phyloP scores from a whole-genome alignment of 2,113 vertebrate genomes.

The Sander vitreus region DNA sequence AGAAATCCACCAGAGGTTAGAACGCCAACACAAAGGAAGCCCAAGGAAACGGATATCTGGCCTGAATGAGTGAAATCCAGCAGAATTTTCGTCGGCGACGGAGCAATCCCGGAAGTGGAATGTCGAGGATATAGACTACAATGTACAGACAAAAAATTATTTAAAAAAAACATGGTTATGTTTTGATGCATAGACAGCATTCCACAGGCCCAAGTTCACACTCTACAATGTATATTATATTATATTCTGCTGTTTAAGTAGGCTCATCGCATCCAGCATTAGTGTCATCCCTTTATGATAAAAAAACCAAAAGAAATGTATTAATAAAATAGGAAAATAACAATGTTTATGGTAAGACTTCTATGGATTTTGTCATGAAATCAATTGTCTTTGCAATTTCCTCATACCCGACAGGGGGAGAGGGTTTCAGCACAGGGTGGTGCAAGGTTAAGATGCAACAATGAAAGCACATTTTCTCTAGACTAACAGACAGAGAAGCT shows the following conservation, averaged over 20 bases:
- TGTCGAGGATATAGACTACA: too few species aligned
- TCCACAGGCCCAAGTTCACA: slow-evolving; percentile 9
- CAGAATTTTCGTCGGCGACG: too few species aligned
- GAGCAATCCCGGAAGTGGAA: too few species aligned
- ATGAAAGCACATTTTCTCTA: not conserved
- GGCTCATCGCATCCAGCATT: slow-evolving; percentile 3
- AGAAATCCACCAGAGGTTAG: too few species aligned
- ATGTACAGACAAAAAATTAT: not conserved
- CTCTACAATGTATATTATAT: not conserved
- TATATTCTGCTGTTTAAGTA: slow-evolving; percentile 9
- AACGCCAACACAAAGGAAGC: too few species aligned
- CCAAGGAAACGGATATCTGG: too few species aligned
- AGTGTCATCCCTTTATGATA: not conserved
- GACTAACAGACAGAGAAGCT: not conserved
- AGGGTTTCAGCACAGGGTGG: not conserved
- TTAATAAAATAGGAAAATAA: not conserved
- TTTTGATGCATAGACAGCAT: slow-evolving; percentile 31
- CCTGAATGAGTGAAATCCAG: too few species aligned
- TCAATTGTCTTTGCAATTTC: not conserved
- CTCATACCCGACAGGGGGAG: not conserved
- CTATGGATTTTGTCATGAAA: not conserved
- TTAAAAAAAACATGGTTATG: slow-evolving; percentile 3
- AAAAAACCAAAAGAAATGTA: not conserved
- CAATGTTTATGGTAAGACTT: slow-evolving; percentile 4
- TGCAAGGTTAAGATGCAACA: not conserved